Evolutionary conservation across 2,797 vertebrate species (phyloP).

Genomic region (Myotis planiceps): DNA sequence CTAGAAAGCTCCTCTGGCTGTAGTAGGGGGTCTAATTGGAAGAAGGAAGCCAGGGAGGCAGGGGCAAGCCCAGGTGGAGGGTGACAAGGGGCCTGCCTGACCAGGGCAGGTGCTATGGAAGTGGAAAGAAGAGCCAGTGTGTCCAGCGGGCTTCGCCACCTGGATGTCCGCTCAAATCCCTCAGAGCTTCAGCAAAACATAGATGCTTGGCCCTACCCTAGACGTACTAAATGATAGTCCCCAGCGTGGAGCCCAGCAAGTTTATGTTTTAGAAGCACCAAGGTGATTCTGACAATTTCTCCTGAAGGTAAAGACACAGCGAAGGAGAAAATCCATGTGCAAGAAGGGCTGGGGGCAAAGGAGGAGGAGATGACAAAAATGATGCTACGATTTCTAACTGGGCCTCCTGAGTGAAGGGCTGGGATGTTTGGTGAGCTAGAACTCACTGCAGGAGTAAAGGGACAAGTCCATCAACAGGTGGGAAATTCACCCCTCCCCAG

Average conservation of each 20-base stretch:
- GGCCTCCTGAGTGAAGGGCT: neutral
- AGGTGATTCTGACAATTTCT: neutral
- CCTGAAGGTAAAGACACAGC: neutral
- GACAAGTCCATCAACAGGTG: neutral
- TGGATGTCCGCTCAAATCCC: neutral
- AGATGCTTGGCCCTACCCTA: neutral
- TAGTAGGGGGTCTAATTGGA: neutral
- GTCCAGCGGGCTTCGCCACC: neutral
- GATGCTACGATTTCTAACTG: neutral
- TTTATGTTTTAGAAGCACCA: neutral
- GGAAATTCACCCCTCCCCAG: neutral
- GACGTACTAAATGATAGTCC: neutral
- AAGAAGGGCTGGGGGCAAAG: neutral
- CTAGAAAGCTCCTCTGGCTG: neutral
- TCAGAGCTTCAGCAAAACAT: neutral
- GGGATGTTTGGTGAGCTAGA: neutral
- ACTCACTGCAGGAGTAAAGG: neutral
- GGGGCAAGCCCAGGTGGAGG: neutral
- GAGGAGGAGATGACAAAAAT: neutral
- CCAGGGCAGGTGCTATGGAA: neutral
- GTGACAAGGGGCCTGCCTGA: neutral
- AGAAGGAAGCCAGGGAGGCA: neutral
- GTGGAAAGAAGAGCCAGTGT: neutral
- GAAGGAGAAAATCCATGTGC: neutral
- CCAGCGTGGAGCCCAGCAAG: neutral